These are phyloP conservation scores for Ammodramus savannarum DNA, from an alignment of 2,113 vertebrate genomes.

Conservation along the genomic window DNA sequence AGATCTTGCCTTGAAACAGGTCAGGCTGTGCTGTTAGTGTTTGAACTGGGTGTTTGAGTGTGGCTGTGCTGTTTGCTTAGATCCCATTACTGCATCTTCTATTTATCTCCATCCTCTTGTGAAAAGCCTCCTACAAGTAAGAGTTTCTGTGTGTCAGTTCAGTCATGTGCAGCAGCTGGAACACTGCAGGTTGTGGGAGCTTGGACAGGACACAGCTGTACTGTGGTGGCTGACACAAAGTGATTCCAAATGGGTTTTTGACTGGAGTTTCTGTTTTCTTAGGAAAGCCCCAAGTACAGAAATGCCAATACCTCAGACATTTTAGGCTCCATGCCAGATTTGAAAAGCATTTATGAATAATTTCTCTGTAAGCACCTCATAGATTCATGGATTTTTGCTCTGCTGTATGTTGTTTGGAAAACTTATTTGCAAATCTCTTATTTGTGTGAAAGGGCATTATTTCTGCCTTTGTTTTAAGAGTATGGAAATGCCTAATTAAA, in stretches of 20 bases:
- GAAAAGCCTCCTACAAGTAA: slow-evolving; percentile 15
- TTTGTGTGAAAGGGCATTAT: background rate
- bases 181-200: background rate
- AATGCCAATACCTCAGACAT: background rate
- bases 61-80: slow-evolving; percentile 48
- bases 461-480: background rate
- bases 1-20: slow-evolving; percentile 41
- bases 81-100: slow-evolving; percentile 28
- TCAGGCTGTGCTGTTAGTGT: slow-evolving; percentile 36
- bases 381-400: background rate
- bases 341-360: background rate
- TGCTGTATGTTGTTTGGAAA: background rate
- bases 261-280: background rate
- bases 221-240: slow-evolving; percentile 14
- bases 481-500: slow-evolving; percentile 28
- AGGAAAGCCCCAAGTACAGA: background rate
- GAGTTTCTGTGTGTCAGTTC: background rate
- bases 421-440: background rate
- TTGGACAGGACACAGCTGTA: background rate
- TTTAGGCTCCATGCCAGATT: background rate
- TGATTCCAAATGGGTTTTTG: background rate
- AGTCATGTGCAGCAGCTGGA: slow-evolving; percentile 16
- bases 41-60: slow-evolving; percentile 31
- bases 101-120: slow-evolving; percentile 18
- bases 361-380: background rate